Percentiles rank a stretch among this genome's conserved stretches.
Evolutionary conservation across 2,113 vertebrate genomes (phyloP).

Genomic region (Nettapus auritus): DNA sequence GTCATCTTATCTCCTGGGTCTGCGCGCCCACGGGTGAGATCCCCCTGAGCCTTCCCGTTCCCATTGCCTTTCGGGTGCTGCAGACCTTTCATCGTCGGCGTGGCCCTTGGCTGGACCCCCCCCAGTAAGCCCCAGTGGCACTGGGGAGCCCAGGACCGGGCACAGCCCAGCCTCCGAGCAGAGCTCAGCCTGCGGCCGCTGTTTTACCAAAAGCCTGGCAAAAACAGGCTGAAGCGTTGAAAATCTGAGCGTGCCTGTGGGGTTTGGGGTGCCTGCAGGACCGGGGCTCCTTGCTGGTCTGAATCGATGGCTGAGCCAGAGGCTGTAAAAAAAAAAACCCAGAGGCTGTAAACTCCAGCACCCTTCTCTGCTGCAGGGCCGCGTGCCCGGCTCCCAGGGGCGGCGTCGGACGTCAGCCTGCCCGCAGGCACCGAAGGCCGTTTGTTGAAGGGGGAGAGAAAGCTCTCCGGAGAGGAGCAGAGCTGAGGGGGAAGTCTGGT

Average conservation of each 20-base stretch:
- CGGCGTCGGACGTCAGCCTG: neutral
- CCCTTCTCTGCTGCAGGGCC: neutral
- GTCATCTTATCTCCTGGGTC: neutral
- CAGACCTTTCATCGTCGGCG: neutral
- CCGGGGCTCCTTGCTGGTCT: neutral
- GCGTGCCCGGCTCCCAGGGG: neutral
- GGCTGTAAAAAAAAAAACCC: too few relatives aligned
- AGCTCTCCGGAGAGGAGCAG: neutral
- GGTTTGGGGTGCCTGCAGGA: neutral
- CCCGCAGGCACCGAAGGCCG: neutral
- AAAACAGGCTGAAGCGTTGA: neutral
- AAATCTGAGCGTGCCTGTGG: fast-evolving
- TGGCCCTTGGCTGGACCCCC: neutral
- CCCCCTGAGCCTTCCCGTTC: neutral
- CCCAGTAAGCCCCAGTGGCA: neutral
- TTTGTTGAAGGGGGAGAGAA: neutral
- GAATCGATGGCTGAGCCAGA: neutral
- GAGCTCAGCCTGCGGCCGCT: neutral
- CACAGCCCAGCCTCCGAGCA: neutral
- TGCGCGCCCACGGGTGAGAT: neutral
- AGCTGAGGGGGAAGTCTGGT: neutral
- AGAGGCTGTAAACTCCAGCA: too few relatives aligned
- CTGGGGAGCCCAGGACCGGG: neutral
- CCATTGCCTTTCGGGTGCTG: neutral
- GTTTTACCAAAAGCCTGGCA: neutral